phyloP scores from a whole-genome alignment of 2,113 vertebrate species.

The Polypterus bichir region DNA sequence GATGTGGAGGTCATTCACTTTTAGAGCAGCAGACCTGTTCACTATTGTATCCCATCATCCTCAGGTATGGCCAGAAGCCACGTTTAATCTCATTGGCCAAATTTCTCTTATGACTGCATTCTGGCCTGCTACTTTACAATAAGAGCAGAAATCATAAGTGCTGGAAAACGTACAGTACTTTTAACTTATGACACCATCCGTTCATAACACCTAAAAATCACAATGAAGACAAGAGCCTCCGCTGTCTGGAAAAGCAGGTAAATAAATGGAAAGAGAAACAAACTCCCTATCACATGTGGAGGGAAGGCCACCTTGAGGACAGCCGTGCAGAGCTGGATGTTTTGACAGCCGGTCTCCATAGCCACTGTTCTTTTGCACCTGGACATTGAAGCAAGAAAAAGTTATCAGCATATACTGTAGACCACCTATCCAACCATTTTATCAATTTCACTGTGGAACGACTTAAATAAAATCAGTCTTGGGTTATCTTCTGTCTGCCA shows the following conservation, averaged over 20 bases:
- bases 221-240: conserved; percentile 54
- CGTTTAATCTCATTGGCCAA: too few relatives aligned
- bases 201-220: conserved; percentile 46
- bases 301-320: conserved; percentile 61
- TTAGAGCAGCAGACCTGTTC: too few relatives aligned
- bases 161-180: conserved; percentile 1
- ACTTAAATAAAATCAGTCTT: too few relatives aligned
- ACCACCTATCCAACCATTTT: neutral
- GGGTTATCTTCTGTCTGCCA: too few relatives aligned
- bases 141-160: neutral
- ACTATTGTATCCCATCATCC: too few relatives aligned
- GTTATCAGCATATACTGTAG: neutral
- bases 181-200: conserved; percentile 29
- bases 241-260: conserved; percentile 56
- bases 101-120: too few relatives aligned
- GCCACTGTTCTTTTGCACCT: conserved; percentile 57
- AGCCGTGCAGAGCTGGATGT: conserved; percentile 56
- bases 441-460: neutral
- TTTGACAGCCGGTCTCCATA: conserved; percentile 74
- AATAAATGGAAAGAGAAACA: conserved; percentile 68
- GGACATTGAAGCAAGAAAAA: neutral
- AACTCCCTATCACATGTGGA: conserved; percentile 48
- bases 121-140: too few relatives aligned
- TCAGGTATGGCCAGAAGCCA: too few relatives aligned
- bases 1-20: too few relatives aligned